Base-by-base conservation (phyloP, 2,797 vertebrate species). In the Microctenopoma lineatum region DNA sequence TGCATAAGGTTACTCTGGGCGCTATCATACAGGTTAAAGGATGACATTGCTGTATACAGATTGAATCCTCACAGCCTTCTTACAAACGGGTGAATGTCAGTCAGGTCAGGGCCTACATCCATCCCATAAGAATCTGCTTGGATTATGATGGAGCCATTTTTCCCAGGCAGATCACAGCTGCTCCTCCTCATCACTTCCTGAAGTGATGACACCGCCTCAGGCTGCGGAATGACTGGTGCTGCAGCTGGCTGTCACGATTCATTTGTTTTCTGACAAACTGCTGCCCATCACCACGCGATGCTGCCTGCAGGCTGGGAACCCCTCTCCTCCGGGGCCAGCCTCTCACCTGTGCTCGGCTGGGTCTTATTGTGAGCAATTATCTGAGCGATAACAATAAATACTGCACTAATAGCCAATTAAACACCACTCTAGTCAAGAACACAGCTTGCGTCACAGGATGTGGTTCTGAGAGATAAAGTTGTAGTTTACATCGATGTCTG, bases 211-310 rank as follows among this genome's bases (percentile, higher is more conserved):
- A 52, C 36, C 11, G 69, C 75, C 75, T 78, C 54, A 1, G 54
- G 69, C 52, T 46, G 36, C 63, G 62, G 34, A 47, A 13, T 1
- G 36, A 9, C 47, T 11, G 58, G 25, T 53, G 58, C 57, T 62
- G 50, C 70, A 78, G 75, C 64, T 78, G 75, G 59, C 45, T 55
- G 55, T 59, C 65, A 56, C 53, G 50, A 4, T 48, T 59, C 25
- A 54, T 74, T 67, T 72, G 64, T 62, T 74, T 64, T n/a, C 60
- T 44, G 54, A 75, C 59, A 61, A 38, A 16, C 50, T 65, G 58
- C 62, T 66, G 74, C 56, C 68, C 6, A 7, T 61, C 59, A 44
- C 53, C 11, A 25, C 59, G 55, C 64, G 55, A 50, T 44, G 54
- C 42, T 41, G 56, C 38, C 65, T 59, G 25, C 38, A 65, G 75